These are phyloP conservation scores for Rhabdornis inornatus DNA, from an alignment of 2,113 vertebrate species.

Conservation along the genomic window DNA sequence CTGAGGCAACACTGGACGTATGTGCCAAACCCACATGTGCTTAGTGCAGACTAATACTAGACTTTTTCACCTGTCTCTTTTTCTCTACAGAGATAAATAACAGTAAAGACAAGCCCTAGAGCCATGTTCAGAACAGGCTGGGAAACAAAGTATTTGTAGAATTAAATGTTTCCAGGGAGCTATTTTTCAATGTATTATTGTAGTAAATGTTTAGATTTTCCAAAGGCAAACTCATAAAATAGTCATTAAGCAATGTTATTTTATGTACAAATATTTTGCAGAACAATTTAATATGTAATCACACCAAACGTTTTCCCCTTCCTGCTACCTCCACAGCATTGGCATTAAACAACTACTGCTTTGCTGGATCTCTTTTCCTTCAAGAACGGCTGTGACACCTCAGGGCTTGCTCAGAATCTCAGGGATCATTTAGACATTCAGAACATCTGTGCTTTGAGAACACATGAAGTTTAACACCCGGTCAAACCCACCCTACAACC, in stretches of 20 bases:
- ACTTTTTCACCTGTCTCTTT: neutral
- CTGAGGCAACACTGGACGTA: neutral
- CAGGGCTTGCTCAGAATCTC: neutral
- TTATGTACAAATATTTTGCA: conserved; percentile 22
- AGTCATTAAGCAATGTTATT: conserved; percentile 8
- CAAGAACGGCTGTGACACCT: neutral
- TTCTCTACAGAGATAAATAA: neutral
- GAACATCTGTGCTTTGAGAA: neutral
- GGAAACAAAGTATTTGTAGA: conserved; percentile 10
- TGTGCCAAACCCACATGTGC: neutral
- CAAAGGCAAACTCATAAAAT: conserved; percentile 20
- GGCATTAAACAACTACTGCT: neutral
- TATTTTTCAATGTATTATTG: conserved; percentile 26
- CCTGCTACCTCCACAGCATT: neutral
- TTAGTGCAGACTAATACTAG: neutral
- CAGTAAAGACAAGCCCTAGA: neutral
- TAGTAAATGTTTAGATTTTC: conserved; percentile 28
- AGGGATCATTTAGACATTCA: neutral
- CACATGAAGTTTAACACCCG: neutral
- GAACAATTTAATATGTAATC: neutral
- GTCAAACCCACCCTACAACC: neutral
- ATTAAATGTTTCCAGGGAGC: conserved; percentile 25
- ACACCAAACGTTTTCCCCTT: neutral
- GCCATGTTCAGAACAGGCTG: neutral
- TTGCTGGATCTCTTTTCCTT: neutral